Evolutionary conservation across 2,797 vertebrate species (phyloP), one percentile per base, ranked within the genome.

Genomic region (Nasua narica): DNA sequence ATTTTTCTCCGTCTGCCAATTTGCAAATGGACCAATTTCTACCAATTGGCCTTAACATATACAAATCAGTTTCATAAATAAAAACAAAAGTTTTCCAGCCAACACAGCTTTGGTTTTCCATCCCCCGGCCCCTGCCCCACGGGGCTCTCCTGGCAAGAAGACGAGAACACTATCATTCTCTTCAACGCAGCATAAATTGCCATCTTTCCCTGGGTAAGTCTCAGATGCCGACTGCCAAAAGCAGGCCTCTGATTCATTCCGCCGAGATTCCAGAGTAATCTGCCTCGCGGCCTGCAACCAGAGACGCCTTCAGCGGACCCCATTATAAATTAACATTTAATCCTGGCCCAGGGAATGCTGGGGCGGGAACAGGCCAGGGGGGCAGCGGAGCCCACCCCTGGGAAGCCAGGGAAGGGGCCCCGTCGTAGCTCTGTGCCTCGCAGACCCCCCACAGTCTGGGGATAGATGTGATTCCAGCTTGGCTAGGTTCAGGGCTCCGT

Each of bases 21-120:
- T 97, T 76, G 90, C 96, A 92, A 95, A 92, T 85, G 83, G 95
- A 83, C 87, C 95, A 79, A 27, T 96, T 95, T 97, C 97, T 96
- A 95, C 96, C 97, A 96, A 97, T 97, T 97, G 97, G 69, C 96
- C 94, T 97, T 96, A 92, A 95, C 95, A 70, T 95, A 97, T 23
- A 96, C 96, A 97, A 97, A 96, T 97, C 97, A 95, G 93, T 50
- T 91, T 81, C 82, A 25, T 95, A 91, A 96, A 97, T 94, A 95
- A 97, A 97, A 97, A 96, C 95, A 88, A 97, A 93, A 93, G 92
- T 83, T 83, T 89, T 83, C 77, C 96, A 96, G 92, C 52, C 2
- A 3, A 18, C 92, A 5, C 48, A 62, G 84, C 94, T 43, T 35
- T 48, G 74, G 65, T 32, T 93, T 85, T 72, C 72, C 43, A 18